Evolutionary conservation across 2,797 vertebrate species (phyloP), one percentile per base, ranked within the genome.

Genomic region (Myotis myotis): DNA sequence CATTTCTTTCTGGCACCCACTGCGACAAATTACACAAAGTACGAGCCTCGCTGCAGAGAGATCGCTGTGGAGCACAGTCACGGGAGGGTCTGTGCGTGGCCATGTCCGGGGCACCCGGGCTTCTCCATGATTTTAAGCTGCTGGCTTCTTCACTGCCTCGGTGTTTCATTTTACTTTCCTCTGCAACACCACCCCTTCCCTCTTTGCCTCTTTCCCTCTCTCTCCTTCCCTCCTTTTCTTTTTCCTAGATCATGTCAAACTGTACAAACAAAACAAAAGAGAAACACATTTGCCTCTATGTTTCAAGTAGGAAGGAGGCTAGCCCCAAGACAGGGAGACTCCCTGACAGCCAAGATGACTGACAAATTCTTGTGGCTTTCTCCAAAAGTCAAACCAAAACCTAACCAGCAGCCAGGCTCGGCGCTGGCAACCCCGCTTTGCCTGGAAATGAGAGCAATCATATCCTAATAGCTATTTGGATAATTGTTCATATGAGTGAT

Each of bases 311-410:
- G 97, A 97, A 97, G 98, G 97, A 98, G 97, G 98, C 97, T 95
- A 95, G 97, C 96, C 96, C 90, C 95, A 96, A 98, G 98, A 98
- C 98, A 98, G 97, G 97, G 98, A 97, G 98, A 96, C 98, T 98
- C 96, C 96, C 97, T 97, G 95, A 97, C 16, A 89, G 98, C 98
- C 98, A 98, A 98, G 96, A 98, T 84, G 98, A 97, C 98, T 98
- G 98, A 98, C 97, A 98, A 98, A 98, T 98, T 98, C 98, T 98
- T 98, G 98, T 98, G 98, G 98, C 98, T 98, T 99, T 98, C 98
- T 98, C 98, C 98, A 98, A 98, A 98, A 98, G 98, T 98, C 98
- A 98, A 98, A 97, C 98, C 98, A 97, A 98, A 98, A 98, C 95
- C 93, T 96, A 97, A 96, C 95, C 95, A 96, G 97, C 98, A 98